Conservation (phyloP, 2,888 invertebrate species). For the Plagiodera versicolora region DNA sequence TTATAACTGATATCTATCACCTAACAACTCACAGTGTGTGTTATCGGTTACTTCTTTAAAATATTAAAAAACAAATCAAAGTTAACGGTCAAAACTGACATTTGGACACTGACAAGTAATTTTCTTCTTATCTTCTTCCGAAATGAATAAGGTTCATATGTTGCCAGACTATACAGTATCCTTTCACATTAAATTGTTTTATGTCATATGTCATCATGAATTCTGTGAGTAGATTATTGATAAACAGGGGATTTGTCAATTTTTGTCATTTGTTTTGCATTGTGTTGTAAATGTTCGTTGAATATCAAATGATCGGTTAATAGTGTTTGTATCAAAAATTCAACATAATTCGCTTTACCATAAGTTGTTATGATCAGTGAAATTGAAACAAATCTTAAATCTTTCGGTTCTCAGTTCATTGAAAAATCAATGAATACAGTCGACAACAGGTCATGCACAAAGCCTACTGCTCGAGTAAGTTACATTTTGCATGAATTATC, state of each 20-base stretch:
- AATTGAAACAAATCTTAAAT: conserved; percentile 22
- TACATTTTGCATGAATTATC: conserved; percentile 11
- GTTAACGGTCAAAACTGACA: not conserved
- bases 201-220: no score
- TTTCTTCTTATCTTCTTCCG: no score
- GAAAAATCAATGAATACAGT: conserved; percentile 50
- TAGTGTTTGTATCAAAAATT: not conserved
- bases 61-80: not conserved
- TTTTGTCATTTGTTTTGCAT: no score
- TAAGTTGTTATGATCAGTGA: conserved; percentile 30
- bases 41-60: no score
- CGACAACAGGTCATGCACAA: conserved; percentile 70
- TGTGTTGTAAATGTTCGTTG: no score
- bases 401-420: conserved; percentile 34
- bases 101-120: not conserved
- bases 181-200: no score
- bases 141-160: no score
- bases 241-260: no score
- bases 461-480: conserved; percentile 67
- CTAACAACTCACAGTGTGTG: no score
- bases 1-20: no score
- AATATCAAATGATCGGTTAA: not conserved
- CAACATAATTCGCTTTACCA: not conserved
- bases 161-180: no score
- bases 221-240: no score